Evolutionary conservation across 2,797 vertebrate species (phyloP), one percentile per base, ranked within the genome.

Genomic region (Epinephelus coioides): DNA sequence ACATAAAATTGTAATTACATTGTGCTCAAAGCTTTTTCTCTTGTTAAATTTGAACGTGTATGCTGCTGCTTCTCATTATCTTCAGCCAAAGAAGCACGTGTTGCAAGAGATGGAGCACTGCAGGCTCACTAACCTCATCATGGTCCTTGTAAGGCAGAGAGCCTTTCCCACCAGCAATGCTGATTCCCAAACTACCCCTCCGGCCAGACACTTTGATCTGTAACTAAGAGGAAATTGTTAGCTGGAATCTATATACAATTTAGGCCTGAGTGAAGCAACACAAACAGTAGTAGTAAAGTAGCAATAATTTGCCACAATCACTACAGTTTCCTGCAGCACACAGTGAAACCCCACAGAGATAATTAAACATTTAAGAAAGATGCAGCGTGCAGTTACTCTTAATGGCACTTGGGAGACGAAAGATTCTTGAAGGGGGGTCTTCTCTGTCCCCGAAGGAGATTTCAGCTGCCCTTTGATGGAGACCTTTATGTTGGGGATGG

Each of bases 121-220:
- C 19, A 1, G 2, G 18, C n/a, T 70, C 56, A 85, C 91, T 91
- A 78, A 97, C 97, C 94, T 98, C 96, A 81, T 97, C 95, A 0
- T 94, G 94, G 83, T 96, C 95, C 94, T 95, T 96, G 90, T 95
- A 97, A 47, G 97, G 95, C 89, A 96, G 88, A 60, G 96, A 97
- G 73, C 96, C 95, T 81, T 94, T 97, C 87, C 96, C 97, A 88
- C 97, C 97, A 70, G 96, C 97, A 79, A 97, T 97, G 91, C 96
- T 97, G 91, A 97, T 96, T 62, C 97, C 97, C 88, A 97, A 90
- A 88, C 95, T 93, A 18, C 95, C 95, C 75, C 92, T 95, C 88
- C 96, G 96, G 76, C 94, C 95, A 84, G 91, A 96, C 81, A 97
- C 95, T 92, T 96, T 97, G 89, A 98, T 96, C 95, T 96, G 96